Evolutionary conservation across 2,888 invertebrate genomes (phyloP), one percentile per base, ranked within the genome.

Genomic region (Andrena trimmerana): DNA sequence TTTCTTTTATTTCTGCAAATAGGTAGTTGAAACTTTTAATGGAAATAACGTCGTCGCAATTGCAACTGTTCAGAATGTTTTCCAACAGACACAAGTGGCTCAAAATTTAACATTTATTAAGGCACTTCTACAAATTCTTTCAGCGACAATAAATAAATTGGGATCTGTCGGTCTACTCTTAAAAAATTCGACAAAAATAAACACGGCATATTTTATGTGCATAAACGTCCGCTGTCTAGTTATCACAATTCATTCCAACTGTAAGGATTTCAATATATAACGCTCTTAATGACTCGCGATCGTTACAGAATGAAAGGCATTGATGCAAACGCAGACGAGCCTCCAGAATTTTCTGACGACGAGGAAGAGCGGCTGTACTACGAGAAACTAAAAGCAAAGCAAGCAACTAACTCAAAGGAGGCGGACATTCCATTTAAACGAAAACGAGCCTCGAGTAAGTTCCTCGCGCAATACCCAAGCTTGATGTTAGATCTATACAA

Each of bases 281-380:
- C 13, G 10, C 33, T 2, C 6, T 63, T 48, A 79, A 24, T 29
- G 29, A 73, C 70, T 52, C 52, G 16, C 65, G 70, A 59, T 69
- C 57, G 50, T 65, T 60, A 91, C 93, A 98, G 97, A 93, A 94
- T 96, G 75, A 97, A 97, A 94, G 98, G 98, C 5, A 97, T 97
- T 0, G 99, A 99, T 95, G 98, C 98, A 0, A 97, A 98, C 0
- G 98, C 98, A 97, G 95, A 97, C 92, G 99, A 99, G 93, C 96
- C 96, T 16, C 98, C 98, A 0, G 98, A 98, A 42, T 98, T 96
- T 94, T 99, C 98, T 0, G 98, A 98, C 92, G 99, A 99, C 92
- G 99, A 99, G 90, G 96, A 97, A 80, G 98, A 98, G 91, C 95
- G 96, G 78, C 87, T 88, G n/a, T 93, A 93, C 82, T 91, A 91